Evolutionary conservation across 2,888 invertebrate genomes (phyloP).

Genomic region (Adela reaumurella): DNA sequence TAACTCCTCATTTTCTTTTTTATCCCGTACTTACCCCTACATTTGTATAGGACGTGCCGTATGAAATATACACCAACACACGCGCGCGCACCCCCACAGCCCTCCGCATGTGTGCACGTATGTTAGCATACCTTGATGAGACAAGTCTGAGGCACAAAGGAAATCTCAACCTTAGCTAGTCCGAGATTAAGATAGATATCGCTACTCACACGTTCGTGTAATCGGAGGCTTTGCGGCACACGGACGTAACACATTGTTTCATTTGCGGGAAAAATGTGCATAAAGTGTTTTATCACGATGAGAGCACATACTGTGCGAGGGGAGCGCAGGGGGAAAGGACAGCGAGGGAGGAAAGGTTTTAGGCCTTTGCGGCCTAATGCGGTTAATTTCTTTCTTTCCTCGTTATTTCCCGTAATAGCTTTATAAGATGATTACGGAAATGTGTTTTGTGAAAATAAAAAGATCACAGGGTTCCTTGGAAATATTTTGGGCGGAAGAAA

Average conservation of each 20-base stretch:
- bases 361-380: conserved; percentile 40
- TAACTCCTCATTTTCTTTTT: conserved; percentile 58
- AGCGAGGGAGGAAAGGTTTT: background rate
- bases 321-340: no score
- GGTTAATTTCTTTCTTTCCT: conserved; percentile 57
- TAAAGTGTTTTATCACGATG: conserved; percentile 52
- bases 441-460: conserved; percentile 55
- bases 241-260: conserved; percentile 43
- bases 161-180: background rate
- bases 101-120: background rate
- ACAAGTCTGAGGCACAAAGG: background rate
- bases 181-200: background rate
- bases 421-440: conserved; percentile 58
- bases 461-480: conserved; percentile 30
- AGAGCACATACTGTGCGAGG: conserved; percentile 51
- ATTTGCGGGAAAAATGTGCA: conserved; percentile 44
- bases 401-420: conserved; percentile 58
- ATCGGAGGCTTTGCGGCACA: background rate
- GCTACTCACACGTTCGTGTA: background rate
- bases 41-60: conserved; percentile 2
- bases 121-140: background rate
- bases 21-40: conserved; percentile 41
- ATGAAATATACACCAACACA: conserved; percentile 1
- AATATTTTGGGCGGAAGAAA: background rate
- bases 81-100: background rate